Conservation (phyloP, 2,888 invertebrate genomes). For the Dinocampus coccinellae region DNA sequence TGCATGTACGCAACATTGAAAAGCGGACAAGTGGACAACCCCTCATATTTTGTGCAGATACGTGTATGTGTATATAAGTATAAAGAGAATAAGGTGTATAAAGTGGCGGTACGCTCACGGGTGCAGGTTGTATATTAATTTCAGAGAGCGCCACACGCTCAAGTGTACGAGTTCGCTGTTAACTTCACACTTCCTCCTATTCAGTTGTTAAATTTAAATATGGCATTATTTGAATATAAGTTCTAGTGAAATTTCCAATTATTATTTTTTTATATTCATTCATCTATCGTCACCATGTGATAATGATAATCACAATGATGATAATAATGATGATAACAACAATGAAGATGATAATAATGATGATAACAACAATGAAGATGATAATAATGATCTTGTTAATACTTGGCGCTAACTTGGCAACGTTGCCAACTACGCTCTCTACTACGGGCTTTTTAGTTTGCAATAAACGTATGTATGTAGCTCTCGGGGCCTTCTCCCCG, state of each 20-base stretch:
- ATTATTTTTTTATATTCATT: no score
- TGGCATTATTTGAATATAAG: no score
- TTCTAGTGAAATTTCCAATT: no score
- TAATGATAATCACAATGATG: no score
- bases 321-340: no score
- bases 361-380: no score
- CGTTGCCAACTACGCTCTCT: slow-evolving; percentile 29
- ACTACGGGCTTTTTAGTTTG: background rate
- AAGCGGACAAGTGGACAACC: slow-evolving; percentile 28
- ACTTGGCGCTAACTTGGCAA: slow-evolving; percentile 41
- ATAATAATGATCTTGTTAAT: background rate
- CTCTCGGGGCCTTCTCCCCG: slow-evolving; percentile 16
- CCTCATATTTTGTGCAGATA: no score
- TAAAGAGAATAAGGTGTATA: background rate
- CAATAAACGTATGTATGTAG: background rate
- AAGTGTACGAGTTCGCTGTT: background rate
- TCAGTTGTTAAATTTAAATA: background rate
- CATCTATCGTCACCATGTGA: no score
- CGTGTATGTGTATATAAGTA: no score
- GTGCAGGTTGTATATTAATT: slow-evolving; percentile 9
- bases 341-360: no score
- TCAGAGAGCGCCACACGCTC: background rate
- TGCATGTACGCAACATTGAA: slow-evolving; percentile 4
- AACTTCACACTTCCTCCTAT: background rate
- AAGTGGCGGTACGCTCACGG: background rate